Evolutionary conservation across 2,113 vertebrate genomes (phyloP), one percentile per base, ranked within the genome.

Genomic region (Zosterops pallidus): DNA sequence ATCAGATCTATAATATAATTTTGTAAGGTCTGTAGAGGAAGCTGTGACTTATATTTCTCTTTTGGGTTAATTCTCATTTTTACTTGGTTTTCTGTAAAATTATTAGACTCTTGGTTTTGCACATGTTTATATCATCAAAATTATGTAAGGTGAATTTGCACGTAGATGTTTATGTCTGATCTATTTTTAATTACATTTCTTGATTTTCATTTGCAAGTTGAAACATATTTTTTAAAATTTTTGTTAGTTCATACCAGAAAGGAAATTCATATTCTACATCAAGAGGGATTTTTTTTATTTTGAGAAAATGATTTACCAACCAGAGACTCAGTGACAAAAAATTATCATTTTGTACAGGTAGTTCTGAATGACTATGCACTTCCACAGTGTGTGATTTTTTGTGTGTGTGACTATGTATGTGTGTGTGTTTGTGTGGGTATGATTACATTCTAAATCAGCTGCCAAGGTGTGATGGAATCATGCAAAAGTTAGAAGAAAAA

Each of bases 331-430:
- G 20, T 31, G 11, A 46, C 16, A 46, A 63, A 44, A 60, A 18
- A 6, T 21, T 0, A 0, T 42, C 57, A 6, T 62, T 78, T 50
- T 81, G 7, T 69, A 14, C 5, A n/a, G 24, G 16, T 59, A 41
- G 20, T 75, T 33, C 55, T 52, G 16, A 17, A 44, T 70, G 28
- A 57, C 23, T 9, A 4, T 50, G 46, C 26, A 59, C 4, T 74
- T 85, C 12, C n/a, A 46, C 5, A 5, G 8, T 44, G 4, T 33
- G 20, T 83, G 39, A 39, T 39, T 39, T 46, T 46, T 46, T 44
- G 21, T 26, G 4, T 29, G 39, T 24, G 22, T 26, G 12, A 6
- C 16, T 56, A 9, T 8, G 11, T 9, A 14, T 56, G 3, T 44
- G 9, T 24, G 18, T 29, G 20, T 39, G 5, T 22, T 25, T 64